Evolutionary conservation across 1,140 invertebrate species (phyloP), one percentile per base, ranked within the genome.

Genomic region (Penaeus vannamei): DNA sequence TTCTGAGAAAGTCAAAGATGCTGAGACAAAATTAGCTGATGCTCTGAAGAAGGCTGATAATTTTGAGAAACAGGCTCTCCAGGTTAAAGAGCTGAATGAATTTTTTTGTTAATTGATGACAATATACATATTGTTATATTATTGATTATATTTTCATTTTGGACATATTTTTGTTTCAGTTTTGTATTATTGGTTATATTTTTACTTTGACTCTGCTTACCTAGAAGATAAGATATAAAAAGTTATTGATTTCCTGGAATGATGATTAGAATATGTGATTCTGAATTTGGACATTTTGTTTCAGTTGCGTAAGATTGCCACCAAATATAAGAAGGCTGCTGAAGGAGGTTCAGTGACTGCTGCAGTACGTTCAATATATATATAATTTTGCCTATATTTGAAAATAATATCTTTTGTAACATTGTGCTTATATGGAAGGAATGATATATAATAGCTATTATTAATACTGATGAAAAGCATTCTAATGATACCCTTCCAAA

Each of bases 281-380:
- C 82, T 84, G 22, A 85, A 29, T 29, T 79, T 85, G 32, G 29
- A 64, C 81, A 77, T 66, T 91, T 85, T 86, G 69, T 91, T 92
- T 22, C 91, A 98, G 94, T 95, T 98, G 77, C 95, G 97, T 91
- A 97, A 97, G 92, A 97, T 98, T 92, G 98, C 97, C 4, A 96
- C 97, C 90, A 98, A 97, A 92, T 98, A 98, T 92, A 98, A 98
- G 93, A 96, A 94, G 92, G 91, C 92, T 23, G 82, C 89, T 17
- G 93, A 93, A 26, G 93, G 94, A 91, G 93, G 92, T 91, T 36
- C 93, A 92, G 85, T 93, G 77, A 59, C 72, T 22, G 69, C 69
- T 66, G 79, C 59, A 62, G 59, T 64, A 81, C 5, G 53, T 32
- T 26, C 32, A 62, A 84, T 53, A 29, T 20, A 60, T 23, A 0